Evolutionary conservation across 2,888 invertebrate genomes (phyloP), one percentile per base, ranked within the genome.

Genomic region (Anoplius nigerrimus): DNA sequence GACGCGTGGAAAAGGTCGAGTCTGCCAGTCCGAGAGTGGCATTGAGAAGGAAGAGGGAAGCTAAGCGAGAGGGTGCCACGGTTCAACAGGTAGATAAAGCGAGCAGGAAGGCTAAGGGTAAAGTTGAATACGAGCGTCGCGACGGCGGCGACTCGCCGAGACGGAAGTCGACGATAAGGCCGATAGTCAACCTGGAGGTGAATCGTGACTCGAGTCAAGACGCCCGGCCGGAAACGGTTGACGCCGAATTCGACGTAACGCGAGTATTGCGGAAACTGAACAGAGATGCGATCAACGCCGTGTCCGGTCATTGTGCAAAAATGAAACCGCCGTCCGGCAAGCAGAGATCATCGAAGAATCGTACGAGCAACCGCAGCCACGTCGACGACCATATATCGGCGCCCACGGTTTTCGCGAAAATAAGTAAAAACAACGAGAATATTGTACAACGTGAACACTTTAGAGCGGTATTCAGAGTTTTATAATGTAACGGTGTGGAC

Each of bases 281-380:
- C 16, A 62, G 68, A 42, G 69, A 74, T 4, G 72, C 74, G 27
- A 69, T 72, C 27, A 66, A 77, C 8, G 70, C 74, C 0, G 45
- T 74, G 13, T 34, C 48, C 27, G 72, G 66, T n/a, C 59, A 48
- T 2, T 18, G 11, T 20, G 48, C 6, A 48, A 20, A 20, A n/a
- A 1, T 16, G 20, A 18, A 2, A 6, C 48, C 1, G 2, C 5
- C 16, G 15, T 16, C 20, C 11, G 11, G 20, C 16, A 16, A 20
- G 48, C 20, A 48, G 48, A 6, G 18, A 6, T n/a, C 11, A 6
- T 48, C 16, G 2, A 16, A 48, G 18, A 20, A 48, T 48, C 48
- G 1, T 48, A n/a, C 16, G 48, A 48, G 11, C 4, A 34, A 34
- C 11, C 34, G 34, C 34, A 34, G 34, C 11, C 6, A 34, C 11